Conservation (phyloP, 2,113 vertebrate genomes). For the Telmatochromis brichardi region DNA sequence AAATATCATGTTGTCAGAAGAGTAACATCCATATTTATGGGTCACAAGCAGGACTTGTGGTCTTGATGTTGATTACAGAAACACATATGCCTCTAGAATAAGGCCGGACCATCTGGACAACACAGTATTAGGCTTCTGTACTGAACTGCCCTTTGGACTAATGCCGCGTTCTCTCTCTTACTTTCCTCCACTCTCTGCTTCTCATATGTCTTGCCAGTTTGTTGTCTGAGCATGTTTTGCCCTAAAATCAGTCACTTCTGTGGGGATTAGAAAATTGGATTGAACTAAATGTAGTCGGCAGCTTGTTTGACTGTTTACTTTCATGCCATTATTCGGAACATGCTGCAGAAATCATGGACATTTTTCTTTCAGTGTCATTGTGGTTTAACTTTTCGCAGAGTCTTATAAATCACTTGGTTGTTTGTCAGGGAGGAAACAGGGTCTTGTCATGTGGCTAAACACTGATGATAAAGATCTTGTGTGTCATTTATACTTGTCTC, state of each 20-base stretch:
- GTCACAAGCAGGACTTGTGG: slow-evolving; percentile 9
- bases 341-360: background rate
- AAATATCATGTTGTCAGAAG: background rate
- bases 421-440: background rate
- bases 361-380: background rate
- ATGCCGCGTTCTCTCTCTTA: slow-evolving; percentile 14
- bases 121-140: slow-evolving; percentile 29
- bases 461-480: background rate
- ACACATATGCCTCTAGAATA: slow-evolving; percentile 48
- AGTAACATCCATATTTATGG: slow-evolving; percentile 14
- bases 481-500: slow-evolving; percentile 5
- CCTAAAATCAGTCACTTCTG: slow-evolving; percentile 37
- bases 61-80: slow-evolving; percentile 29
- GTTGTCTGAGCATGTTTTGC: slow-evolving; percentile 43
- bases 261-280: slow-evolving; percentile 11
- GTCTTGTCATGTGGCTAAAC: background rate
- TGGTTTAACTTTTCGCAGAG: background rate
- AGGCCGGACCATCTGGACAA: slow-evolving; percentile 56
- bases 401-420: background rate
- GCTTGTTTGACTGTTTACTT: background rate
- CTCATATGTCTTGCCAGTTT: slow-evolving; percentile 50
- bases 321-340: background rate
- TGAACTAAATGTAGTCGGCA: background rate
- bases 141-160: slow-evolving; percentile 45
- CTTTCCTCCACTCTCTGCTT: background rate